A percentile compares a stretch with the other conserved stretches of the same genome.
These are phyloP conservation scores for Rhabdomys pumilio DNA, from an alignment of 2,797 vertebrate genomes.

Conservation along the genomic window DNA sequence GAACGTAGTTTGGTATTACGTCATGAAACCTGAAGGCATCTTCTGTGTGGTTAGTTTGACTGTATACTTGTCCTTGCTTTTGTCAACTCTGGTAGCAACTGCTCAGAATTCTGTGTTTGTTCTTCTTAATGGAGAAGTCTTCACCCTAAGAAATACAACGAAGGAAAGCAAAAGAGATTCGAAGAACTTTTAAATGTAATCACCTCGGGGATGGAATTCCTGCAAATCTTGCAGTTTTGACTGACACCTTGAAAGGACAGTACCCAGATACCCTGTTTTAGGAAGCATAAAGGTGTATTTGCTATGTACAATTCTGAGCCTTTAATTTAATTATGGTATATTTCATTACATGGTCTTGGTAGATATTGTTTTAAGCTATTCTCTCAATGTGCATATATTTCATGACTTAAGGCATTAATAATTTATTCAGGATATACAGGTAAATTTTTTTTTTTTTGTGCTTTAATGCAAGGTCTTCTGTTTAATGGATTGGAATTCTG, in stretches of 20 bases:
- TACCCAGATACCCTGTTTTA: slow-evolving; percentile 49
- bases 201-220: slow-evolving; percentile 33
- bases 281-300: slow-evolving; percentile 61
- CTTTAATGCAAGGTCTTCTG: slow-evolving; percentile 64
- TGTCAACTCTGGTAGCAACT: slow-evolving; percentile 48
- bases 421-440: slow-evolving; percentile 73
- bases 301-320: slow-evolving; percentile 12
- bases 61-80: slow-evolving; percentile 13
- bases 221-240: not conserved
- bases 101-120: slow-evolving; percentile 43
- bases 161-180: slow-evolving; percentile 57
- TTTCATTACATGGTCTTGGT: slow-evolving; percentile 64
- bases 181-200: not conserved
- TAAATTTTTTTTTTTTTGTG: slow-evolving; percentile 69
- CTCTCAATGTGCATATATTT: slow-evolving; percentile 66
- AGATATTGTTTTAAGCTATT: slow-evolving; percentile 67
- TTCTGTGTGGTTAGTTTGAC: slow-evolving; percentile 29
- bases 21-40: slow-evolving; percentile 2
- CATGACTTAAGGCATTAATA: slow-evolving; percentile 64
- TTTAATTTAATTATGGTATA: slow-evolving; percentile 51
- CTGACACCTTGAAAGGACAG: slow-evolving; percentile 31
- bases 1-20: slow-evolving; percentile 12
- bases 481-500: slow-evolving; percentile 58
- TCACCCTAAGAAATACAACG: slow-evolving; percentile 64
- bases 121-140: slow-evolving; percentile 48